Conservation (phyloP, 1,140 invertebrate species). For the silkworm (Bombyx mori) region ASM3026992v2 NC_085124.1:11000501-11001000, state of each 20-base stretch:
- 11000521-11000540: background rate
- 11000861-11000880: background rate
- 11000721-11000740: background rate
- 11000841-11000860: background rate
- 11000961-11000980: constrained; percentile 1
- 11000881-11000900: background rate
- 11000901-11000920: constrained; percentile 1
- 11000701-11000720: background rate
- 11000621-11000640: too few species aligned
- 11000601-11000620: too few species aligned
- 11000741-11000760: background rate
- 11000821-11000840: background rate
- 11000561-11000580: background rate
- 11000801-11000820: too few species aligned
- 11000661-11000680: background rate
- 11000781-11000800: too few species aligned
- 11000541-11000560: background rate
- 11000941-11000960: background rate
- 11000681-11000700: background rate
- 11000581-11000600: constrained; percentile 2
- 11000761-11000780: too few species aligned
- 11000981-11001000: background rate
- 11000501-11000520: too few species aligned
- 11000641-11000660: too few species aligned
- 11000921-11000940: background rate